Base-by-base conservation (phyloP, 2,113 vertebrate species). In the Piprites chloris region DNA sequence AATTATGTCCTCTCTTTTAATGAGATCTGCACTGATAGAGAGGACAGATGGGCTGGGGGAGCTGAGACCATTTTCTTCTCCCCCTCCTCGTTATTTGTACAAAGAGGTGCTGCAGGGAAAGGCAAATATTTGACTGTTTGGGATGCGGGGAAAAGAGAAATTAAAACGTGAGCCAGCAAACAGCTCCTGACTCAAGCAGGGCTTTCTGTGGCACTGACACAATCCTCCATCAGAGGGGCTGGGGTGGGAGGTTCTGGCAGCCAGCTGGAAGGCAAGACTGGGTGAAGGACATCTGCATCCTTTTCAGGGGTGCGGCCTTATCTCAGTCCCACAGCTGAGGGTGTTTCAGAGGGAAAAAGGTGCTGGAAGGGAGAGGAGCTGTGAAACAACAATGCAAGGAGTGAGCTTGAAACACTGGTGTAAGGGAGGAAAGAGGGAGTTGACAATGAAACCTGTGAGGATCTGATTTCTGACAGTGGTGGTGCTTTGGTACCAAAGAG, bases 91-190 rank as follows among this genome's bases (percentile, higher is more conserved):
- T 14, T 53, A 33, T 74, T 86, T 89, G 52, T 63, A 85, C 23
- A 68, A 49, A 47, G 71, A 55, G 22, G 39, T 30, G 49, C 61
- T 61, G n/a, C 41, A 76, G 62, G 62, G 37, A 72, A 79, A 90
- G 46, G 75, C 62, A 95, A 94, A 93, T 93, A 87, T 93, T 90
- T 74, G 79, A n/a, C 4, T 23, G 7, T 66, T 93, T 69, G 37
- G 75, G 52, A 49, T 84, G 89, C 0, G 4, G 65, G 56, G 53
- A 61, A 39, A 74, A 32, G 21, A 71, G 35, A 47, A 71, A 55
- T 0, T 0, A 2, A 67, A 93, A 66, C 3, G 9, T 35, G 23
- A 95, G 35, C 17, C 50, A 19, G 75, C 4, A 10, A 59, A 72
- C 4, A 32, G 72, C 77, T 85, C 39, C 47, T 78, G 9, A 3